A percentile compares a stretch with the other conserved stretches of the same genome.
Evolutionary conservation across 2,113 vertebrate species (phyloP).

Genomic region (Empidonax traillii): DNA sequence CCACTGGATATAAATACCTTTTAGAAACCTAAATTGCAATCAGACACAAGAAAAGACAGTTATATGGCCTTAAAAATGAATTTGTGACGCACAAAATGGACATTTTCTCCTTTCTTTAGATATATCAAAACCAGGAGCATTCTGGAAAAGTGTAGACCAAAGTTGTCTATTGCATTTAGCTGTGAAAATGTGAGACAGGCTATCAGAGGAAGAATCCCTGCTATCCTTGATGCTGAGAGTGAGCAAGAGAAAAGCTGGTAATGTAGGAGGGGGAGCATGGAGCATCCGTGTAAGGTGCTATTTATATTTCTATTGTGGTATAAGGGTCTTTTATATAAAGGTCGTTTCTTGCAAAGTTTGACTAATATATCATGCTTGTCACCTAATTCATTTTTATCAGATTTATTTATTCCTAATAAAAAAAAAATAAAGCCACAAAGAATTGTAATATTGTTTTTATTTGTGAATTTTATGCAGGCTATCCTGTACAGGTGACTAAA

Average conservation of each 20-base stretch:
- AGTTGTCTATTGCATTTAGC: not conserved
- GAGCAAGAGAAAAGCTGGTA: not conserved
- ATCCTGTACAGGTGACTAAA: not conserved
- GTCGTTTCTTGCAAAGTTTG: not conserved
- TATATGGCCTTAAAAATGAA: not conserved
- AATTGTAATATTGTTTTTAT: not conserved
- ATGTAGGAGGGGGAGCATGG: not conserved
- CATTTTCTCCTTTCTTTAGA: not conserved
- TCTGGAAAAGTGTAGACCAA: not conserved
- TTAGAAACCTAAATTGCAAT: not conserved
- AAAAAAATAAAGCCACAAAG: not conserved
- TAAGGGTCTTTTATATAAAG: not conserved
- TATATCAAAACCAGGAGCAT: not conserved
- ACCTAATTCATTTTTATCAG: conserved; percentile 2
- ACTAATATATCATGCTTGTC: not conserved
- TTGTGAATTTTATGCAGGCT: not conserved
- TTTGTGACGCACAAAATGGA: not conserved
- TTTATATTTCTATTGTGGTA: not conserved
- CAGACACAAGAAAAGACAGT: not conserved
- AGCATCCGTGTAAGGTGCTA: not conserved
- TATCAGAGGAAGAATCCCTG: not conserved
- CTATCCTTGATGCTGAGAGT: not conserved
- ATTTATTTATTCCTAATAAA: conserved; percentile 63
- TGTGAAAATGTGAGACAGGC: not conserved
- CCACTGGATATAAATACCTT: not conserved